Base-by-base conservation (phyloP, 2,797 vertebrate genomes). In the Aeoliscus strigatus region DNA sequence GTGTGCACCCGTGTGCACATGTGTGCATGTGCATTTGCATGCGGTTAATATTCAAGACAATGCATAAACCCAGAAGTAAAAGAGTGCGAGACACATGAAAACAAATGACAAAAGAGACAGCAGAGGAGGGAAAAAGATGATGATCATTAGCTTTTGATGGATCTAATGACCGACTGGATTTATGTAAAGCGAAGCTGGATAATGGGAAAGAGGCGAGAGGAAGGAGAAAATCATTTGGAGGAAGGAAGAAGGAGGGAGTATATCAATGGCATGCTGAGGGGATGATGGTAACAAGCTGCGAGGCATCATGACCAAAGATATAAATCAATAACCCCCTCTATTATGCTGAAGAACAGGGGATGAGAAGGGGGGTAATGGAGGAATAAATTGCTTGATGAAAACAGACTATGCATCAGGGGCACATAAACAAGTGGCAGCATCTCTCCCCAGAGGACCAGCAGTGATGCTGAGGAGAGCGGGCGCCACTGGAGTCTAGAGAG, bases 361-460 rank as follows among this genome's bases (percentile, higher is more conserved):
- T 60, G 73, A 52, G 54, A 57, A 35, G 62, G 57, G 70, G 66
- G 31, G 69, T 51, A 65, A 73, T 63, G 84, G 44, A 60, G 83
- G 84, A 84, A 85, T 83, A 70, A 73, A 87, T 90, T 88, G 47
- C 80, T 77, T 87, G 78, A 85, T 76, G 54, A 77, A 80, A 84
- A 67, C 81, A 65, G 60, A 14, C 23, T 29, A 60, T 62, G 40
- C 73, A 56, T 72, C 90, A 90, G 86, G 85, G 75, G 68, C 79
- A 81, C 80, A 86, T 86, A 88, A 89, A 88, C 79, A 85, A 91
- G 83, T 89, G 84, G 67, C 73, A 81, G 88, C 89, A 92, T 90
- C 90, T 88, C 88, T 90, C 88, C 91, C 89, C 79, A 80, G 71
- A 88, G 88, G 74, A 60, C 69, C 66, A 66, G 84, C 77, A 17